A percentile compares a stretch with the other conserved stretches of the same genome.
Evolutionary conservation across 2,113 vertebrate species (phyloP).

Genomic region (Micronisus gabar): DNA sequence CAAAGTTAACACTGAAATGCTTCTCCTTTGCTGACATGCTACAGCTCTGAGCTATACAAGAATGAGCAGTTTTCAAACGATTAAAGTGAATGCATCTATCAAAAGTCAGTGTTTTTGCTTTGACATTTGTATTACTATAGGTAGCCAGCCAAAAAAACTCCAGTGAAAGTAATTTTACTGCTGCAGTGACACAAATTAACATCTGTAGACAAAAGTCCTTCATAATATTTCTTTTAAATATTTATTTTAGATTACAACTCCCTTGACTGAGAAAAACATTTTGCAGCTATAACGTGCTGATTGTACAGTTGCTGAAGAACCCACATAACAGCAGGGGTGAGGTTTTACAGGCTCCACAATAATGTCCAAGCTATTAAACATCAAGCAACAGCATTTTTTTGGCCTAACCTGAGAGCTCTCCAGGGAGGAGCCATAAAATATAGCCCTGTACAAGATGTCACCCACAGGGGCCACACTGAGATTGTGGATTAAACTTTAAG

Average conservation of each 20-base stretch:
- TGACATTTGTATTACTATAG: neutral
- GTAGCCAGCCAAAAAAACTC: neutral
- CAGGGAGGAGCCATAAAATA: constrained; percentile 15
- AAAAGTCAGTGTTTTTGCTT: neutral
- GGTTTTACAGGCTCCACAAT: constrained; percentile 50
- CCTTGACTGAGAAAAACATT: constrained; percentile 8
- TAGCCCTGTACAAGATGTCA: neutral
- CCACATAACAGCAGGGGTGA: constrained; percentile 30
- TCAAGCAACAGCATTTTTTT: constrained; percentile 45
- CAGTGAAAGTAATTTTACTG: neutral
- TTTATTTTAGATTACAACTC: neutral
- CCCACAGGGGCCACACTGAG: neutral
- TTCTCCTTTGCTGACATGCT: neutral
- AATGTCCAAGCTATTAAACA: constrained; percentile 60
- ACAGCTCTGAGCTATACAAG: neutral
- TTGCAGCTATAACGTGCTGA: neutral
- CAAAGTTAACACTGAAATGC: neutral
- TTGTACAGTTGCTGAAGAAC: constrained; percentile 49
- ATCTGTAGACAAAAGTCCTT: neutral
- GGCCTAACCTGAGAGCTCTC: constrained; percentile 29
- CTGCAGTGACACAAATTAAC: neutral
- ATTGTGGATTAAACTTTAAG: neutral
- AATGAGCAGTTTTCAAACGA: neutral
- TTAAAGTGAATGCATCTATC: neutral
- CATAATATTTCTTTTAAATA: neutral